phyloP scores from a whole-genome alignment of 1,140 invertebrate genomes.

The Probaryconus sp. region DNA sequence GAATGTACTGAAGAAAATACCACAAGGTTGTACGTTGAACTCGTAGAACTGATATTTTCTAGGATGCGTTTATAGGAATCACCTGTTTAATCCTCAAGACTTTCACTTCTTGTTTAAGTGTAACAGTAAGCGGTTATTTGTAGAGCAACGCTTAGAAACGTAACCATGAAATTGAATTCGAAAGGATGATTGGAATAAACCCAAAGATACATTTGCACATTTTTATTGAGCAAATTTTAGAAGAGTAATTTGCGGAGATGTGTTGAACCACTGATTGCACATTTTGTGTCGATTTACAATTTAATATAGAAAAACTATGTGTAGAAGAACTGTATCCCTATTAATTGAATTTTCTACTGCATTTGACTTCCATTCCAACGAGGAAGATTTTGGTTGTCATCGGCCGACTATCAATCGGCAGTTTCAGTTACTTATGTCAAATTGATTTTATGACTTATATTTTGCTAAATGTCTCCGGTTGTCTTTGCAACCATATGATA shows the following conservation, averaged over 20 bases:
- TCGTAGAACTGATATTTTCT: constrained; percentile 23
- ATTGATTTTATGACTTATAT: constrained; percentile 6
- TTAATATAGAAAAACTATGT: constrained; percentile 26
- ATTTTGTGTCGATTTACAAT: constrained; percentile 35
- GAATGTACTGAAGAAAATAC: constrained; percentile 2
- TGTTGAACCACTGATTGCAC: constrained; percentile 47
- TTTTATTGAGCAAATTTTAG: constrained; percentile 33
- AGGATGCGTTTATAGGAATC: constrained; percentile 46
- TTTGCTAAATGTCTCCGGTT: constrained; percentile 47
- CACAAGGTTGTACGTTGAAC: constrained; percentile 23
- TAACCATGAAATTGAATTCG: constrained; percentile 38
- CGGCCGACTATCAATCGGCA: constrained; percentile 15
- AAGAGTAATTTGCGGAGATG: background rate
- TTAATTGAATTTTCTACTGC: constrained; percentile 56
- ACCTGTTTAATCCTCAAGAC: constrained; percentile 33
- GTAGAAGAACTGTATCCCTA: constrained; percentile 25
- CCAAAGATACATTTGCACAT: constrained; percentile 25
- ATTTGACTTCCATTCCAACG: constrained; percentile 45
- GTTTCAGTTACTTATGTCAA: constrained; percentile 2
- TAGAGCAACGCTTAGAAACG: constrained; percentile 27
- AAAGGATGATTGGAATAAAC: constrained; percentile 38
- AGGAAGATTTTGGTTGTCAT: constrained; percentile 40
- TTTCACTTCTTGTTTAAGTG: constrained; percentile 50
- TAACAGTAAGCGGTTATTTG: constrained; percentile 31
- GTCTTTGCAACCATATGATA: constrained; percentile 40